These are phyloP conservation scores for Hystrix cristata DNA, from an alignment of 2,113 vertebrate species.

Conservation along the genomic window DNA sequence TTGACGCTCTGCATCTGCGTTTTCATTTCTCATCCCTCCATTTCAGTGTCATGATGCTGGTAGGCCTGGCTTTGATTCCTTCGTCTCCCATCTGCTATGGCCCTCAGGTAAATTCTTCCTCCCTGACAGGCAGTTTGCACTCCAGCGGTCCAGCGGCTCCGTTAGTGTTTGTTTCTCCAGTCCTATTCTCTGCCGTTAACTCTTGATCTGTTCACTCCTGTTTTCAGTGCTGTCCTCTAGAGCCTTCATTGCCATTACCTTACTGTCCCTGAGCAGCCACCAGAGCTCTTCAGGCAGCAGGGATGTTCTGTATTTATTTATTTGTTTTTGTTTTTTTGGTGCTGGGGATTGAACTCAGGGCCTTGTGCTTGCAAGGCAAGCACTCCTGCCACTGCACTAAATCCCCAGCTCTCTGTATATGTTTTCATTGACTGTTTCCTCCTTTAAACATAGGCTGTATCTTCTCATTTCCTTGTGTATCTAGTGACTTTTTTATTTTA, in stretches of 20 bases:
- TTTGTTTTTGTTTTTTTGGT: neutral
- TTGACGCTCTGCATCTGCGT: neutral
- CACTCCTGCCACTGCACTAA: too few species aligned
- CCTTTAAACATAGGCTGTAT: neutral
- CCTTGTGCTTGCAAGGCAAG: too few species aligned
- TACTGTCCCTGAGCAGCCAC: neutral
- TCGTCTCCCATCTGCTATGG: neutral
- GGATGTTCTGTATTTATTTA: neutral
- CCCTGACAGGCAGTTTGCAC: neutral
- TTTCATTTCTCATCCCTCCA: neutral
- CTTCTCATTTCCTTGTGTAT: neutral
- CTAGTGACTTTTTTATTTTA: neutral
- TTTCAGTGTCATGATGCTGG: neutral
- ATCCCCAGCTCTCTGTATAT: neutral
- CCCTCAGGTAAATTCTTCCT: neutral
- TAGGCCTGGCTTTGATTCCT: neutral
- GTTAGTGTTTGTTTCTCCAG: neutral
- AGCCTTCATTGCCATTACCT: neutral
- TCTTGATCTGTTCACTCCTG: neutral
- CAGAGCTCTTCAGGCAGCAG: neutral
- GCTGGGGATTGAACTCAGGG: too few species aligned
- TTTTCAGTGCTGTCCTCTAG: neutral
- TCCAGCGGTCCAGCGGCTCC: neutral
- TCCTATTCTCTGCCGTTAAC: neutral
- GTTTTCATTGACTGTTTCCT: neutral